Base-by-base conservation (phyloP, 1,140 invertebrate species). In the Aradophagus sp. region DNA sequence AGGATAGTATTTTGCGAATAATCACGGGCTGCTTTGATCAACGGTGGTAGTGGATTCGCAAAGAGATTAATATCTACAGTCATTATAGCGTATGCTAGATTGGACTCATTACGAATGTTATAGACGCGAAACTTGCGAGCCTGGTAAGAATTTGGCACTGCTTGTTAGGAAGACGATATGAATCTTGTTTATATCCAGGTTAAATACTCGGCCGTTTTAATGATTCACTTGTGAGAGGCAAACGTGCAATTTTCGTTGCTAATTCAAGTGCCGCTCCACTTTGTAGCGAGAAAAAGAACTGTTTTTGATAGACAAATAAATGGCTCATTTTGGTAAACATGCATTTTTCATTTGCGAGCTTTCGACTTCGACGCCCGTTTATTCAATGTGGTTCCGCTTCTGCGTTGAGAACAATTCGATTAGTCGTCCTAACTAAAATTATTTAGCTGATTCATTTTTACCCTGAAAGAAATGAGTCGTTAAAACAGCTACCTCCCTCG, bases 21-120 rank as follows among this genome's bases (percentile, higher is more conserved):
- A 66, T 56, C 34, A 42, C 27, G 23, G 44, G 42, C 32, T 55
- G 17, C 20, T 66, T 56, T 50, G 47, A 66, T 66, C 29, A 66
- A 48, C 44, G n/a, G 26, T 10, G 35, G 17, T 31, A 52, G 41
- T 8, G 26, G 39, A 42, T 47, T 55, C 16, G 15, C 50, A 42
- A 55, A 41, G 50, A 66, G 62, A 66, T 66, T 52, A 34, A 66
- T 66, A 56, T 50, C 42, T 56, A 55, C 12, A n/a, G 44, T 55
- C 50, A 66, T 66, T 56, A 65, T 31, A 35, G 23, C 42, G 44
- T 50, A 50, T 16, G 36, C 20, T 65, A 38, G 34, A 56, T 56
- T 56, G 29, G 48, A 45, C 52, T 56, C 32, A 65, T 55, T 65
- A 56, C 39, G 31, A 45, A 36, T 47, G 59, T 45, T 45, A 63